Conservation (phyloP, 2,113 vertebrate species). For the Copsychus sechellarum region DNA sequence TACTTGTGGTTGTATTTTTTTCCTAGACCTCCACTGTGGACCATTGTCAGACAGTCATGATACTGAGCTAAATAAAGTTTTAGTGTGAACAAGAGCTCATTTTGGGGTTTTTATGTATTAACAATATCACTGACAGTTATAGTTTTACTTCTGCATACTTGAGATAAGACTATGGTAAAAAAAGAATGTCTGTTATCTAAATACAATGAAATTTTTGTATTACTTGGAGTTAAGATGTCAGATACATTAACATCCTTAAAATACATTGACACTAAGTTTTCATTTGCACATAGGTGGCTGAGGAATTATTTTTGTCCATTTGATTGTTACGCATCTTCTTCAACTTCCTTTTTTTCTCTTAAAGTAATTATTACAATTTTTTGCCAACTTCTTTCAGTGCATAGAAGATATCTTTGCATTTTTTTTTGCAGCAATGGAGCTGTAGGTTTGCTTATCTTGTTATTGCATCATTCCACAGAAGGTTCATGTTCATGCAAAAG, state of each 20-base stretch:
- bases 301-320: neutral
- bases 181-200: neutral
- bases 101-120: neutral
- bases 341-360: neutral
- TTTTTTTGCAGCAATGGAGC: neutral
- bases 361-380: neutral
- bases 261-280: neutral
- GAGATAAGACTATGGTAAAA: neutral
- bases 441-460: neutral
- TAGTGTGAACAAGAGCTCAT: neutral
- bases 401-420: neutral
- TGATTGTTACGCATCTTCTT: neutral
- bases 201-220: neutral
- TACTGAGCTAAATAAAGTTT: neutral
- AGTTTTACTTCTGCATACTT: neutral
- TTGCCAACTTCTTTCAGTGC: neutral
- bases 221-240: neutral
- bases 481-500: neutral
- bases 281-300: neutral
- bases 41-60: neutral
- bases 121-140: neutral
- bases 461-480: neutral
- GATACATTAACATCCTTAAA: neutral
- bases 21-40: neutral
- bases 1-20: neutral